phyloP scores from a whole-genome alignment of 2,888 invertebrate species.

The Apamea sordens region DNA sequence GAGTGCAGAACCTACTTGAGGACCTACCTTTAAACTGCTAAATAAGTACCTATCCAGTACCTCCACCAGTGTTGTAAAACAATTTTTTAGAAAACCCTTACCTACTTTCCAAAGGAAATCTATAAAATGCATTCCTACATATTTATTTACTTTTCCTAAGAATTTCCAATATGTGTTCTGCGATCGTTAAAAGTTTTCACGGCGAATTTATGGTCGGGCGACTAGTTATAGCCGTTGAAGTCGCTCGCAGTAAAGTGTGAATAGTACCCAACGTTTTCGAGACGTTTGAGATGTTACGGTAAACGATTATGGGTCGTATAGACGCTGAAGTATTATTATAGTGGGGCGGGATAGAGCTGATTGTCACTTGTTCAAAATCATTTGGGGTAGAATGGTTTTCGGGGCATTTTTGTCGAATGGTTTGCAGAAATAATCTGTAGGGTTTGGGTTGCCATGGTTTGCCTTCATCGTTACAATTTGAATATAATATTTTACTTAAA shows the following conservation, averaged over 20 bases:
- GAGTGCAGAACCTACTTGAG: not conserved
- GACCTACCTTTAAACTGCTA: not conserved
- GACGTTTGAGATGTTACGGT: constrained; percentile 16
- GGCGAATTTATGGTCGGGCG: constrained; percentile 16
- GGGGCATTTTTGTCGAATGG: not conserved
- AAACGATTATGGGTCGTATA: constrained; percentile 27
- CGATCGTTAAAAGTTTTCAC: constrained; percentile 55
- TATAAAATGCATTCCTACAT: not conserved
- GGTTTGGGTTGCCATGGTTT: not conserved
- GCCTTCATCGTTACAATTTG: too few relatives aligned
- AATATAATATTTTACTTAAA: too few relatives aligned
- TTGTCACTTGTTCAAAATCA: not conserved
- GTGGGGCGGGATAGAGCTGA: not conserved
- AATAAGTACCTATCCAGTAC: not conserved
- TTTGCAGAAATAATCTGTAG: not conserved
- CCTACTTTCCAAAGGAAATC: not conserved
- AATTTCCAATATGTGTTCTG: constrained; percentile 30
- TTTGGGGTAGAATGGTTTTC: not conserved
- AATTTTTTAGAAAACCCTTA: not conserved
- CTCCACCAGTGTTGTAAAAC: not conserved
- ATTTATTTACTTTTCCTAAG: constrained; percentile 8
- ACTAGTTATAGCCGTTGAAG: constrained; percentile 33
- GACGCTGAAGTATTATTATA: not conserved
- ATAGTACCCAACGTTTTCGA: constrained; percentile 14
- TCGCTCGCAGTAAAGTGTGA: constrained; percentile 40